Base-by-base conservation (phyloP, 2,113 vertebrate genomes). In the Cochlearius cochlearius region DNA sequence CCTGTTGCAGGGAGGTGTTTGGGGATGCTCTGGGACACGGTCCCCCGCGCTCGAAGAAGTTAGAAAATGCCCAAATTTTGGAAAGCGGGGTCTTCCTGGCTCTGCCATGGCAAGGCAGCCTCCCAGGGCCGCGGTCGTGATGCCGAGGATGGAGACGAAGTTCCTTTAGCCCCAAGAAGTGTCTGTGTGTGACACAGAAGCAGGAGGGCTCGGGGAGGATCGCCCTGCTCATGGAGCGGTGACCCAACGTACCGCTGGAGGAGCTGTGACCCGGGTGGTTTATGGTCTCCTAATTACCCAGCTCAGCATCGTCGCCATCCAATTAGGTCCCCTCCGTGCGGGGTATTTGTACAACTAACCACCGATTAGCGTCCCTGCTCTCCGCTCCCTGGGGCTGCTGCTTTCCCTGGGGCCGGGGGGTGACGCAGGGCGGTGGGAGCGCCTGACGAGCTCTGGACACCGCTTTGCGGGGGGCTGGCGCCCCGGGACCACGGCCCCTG, bases 211-310 rank as follows among this genome's bases (percentile, higher is more conserved):
- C 0, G 0, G 30, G 19, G n/a, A 63, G 17, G 13, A 23, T 69
- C 4, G 0, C 7, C 2, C 0, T 1, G 50, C 68, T 81, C 0
- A 0, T 12, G 16, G 41, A 36, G 69, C 7, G 2, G 39, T 27
- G 91, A 21, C 19, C 39, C 52, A 63, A 71, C 4, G 50, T 2
- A 8, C 69, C 6, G 52, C 79, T 75, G 72, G 36, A 63, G 68
- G 47, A 81, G 52, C 73, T 88, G 67, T 84, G 88, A 68, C 60
- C 79, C 45, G 72, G 20, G 52, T 45, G 86, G 39, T 86, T 92
- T 68, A n/a, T 13, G 91, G 92, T 17, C 68, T 86, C 56, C 10
- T 52, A 72, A 94, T 89, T 41, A 50, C 43, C 39, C 86, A 55
- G 76, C 34, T 63, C 4, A 3, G 43, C 67, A 43, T 10, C 8